Conservation (phyloP, 2,888 invertebrate species). For the Acrocera orbiculus region DNA sequence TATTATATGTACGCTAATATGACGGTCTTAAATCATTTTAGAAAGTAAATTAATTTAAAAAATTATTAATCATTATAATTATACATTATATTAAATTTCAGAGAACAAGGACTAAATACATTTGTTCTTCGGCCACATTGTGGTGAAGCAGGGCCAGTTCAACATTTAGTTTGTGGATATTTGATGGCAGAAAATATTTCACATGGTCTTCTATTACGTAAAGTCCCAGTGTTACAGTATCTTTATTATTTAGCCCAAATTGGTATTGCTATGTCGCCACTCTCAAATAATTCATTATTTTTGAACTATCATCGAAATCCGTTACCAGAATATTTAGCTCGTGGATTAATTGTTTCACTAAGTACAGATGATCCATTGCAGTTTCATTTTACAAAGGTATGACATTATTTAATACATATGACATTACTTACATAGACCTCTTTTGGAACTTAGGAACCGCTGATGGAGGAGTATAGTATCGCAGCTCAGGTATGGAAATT, state of each 20-base stretch:
- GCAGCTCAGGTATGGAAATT: conserved; percentile 96
- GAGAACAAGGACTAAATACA: conserved; percentile 79
- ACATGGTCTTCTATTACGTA: conserved; percentile 86
- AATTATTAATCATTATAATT: background rate
- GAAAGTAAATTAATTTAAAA: conserved; percentile 43
- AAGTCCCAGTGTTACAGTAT: conserved; percentile 96
- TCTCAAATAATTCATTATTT: conserved; percentile 95
- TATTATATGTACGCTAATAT: conserved; percentile 98
- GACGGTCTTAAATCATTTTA: conserved; percentile 83
- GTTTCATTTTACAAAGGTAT: conserved; percentile 90
- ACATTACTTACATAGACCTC: too few relatives aligned
- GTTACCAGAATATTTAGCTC: conserved; percentile 77
- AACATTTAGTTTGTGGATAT: conserved; percentile 93
- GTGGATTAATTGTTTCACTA: conserved; percentile 77
- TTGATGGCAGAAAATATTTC: conserved; percentile 97
- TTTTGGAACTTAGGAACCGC: conserved; percentile 48
- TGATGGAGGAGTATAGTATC: conserved; percentile 97
- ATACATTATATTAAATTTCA: conserved; percentile 57
- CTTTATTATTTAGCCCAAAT: conserved; percentile 95
- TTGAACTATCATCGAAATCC: conserved; percentile 94
- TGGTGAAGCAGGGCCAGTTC: conserved; percentile 95
- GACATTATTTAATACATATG: background rate
- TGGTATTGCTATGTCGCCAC: conserved; percentile 96
- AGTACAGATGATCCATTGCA: conserved; percentile 93
- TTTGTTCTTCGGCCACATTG: conserved; percentile 94